phyloP scores from a whole-genome alignment of 2,888 invertebrate species.

The Coecobrya sp. region DNA sequence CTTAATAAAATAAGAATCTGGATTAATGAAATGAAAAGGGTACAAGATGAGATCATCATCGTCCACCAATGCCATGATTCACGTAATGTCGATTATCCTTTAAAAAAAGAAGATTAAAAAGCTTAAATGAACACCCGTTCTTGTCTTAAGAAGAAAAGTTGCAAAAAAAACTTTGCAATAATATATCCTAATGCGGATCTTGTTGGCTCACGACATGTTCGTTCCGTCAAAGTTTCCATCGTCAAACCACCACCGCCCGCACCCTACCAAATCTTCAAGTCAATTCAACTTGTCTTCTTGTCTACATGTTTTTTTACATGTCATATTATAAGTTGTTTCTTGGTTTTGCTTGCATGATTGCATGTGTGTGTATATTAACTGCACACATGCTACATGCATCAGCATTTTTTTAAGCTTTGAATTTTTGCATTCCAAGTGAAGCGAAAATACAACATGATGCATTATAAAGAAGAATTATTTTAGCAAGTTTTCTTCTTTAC shows the following conservation, averaged over 20 bases:
- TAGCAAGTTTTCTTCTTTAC: not conserved
- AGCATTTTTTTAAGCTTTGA: too few species aligned
- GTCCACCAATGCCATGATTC: not conserved
- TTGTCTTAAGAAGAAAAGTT: slow-evolving; percentile 32
- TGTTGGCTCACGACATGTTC: slow-evolving; percentile 46
- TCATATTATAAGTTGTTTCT: not conserved
- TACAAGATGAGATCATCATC: not conserved
- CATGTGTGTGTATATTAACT: not conserved
- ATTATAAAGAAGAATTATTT: too few species aligned
- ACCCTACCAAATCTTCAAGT: not conserved
- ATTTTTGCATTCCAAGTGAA: too few species aligned
- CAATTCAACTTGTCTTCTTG: slow-evolving; percentile 14
- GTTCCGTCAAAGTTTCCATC: slow-evolving; percentile 8
- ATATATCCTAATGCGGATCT: slow-evolving; percentile 51
- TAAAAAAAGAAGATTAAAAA: not conserved
- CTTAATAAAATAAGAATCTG: not conserved
- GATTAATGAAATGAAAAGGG: not conserved
- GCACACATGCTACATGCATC: too few species aligned
- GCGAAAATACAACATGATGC: too few species aligned
- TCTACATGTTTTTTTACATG: slow-evolving; percentile 15
- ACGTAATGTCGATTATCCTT: not conserved
- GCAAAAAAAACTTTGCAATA: slow-evolving; percentile 26
- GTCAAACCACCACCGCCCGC: not conserved
- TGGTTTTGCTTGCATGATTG: not conserved
- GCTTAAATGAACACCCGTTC: slow-evolving; percentile 20